Evolutionary conservation across 2,888 invertebrate genomes (phyloP).

Genomic region (Sepioteuthis lessoniana): DNA sequence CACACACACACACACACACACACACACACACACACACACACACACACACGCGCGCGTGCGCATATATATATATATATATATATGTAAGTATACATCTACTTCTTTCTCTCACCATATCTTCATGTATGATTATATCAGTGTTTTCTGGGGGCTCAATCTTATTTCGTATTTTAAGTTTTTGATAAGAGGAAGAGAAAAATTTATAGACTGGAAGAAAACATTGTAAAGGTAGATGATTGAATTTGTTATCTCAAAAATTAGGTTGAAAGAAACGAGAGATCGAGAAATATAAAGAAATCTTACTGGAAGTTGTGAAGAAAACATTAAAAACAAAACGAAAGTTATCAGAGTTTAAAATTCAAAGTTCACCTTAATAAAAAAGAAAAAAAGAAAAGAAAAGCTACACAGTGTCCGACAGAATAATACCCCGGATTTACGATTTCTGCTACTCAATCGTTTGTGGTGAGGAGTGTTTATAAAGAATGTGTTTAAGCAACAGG

Average conservation of each 20-base stretch:
- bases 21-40: no score
- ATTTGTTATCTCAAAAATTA: not conserved
- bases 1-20: no score
- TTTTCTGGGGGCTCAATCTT: not conserved
- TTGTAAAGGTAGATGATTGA: not conserved
- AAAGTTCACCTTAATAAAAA: not conserved
- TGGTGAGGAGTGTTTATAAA: no score
- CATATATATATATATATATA: not conserved
- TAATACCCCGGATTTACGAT: no score
- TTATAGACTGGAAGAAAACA: not conserved
- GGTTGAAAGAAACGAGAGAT: not conserved
- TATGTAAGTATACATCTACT: not conserved
- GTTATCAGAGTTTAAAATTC: no score
- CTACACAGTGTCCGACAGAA: no score
- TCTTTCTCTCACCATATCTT: not conserved
- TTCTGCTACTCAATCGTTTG: no score
- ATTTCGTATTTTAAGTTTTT: not conserved
- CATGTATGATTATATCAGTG: not conserved
- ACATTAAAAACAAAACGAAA: not conserved
- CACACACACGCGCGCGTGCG: no score
- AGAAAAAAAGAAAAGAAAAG: not conserved
- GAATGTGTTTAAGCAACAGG: no score
- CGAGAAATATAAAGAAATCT: no score
- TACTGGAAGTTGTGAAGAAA: no score
- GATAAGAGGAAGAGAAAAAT: not conserved